Evolutionary conservation across 2,888 invertebrate genomes (phyloP), one percentile per base, ranked within the genome.

Genomic region (Chesias legatella): DNA sequence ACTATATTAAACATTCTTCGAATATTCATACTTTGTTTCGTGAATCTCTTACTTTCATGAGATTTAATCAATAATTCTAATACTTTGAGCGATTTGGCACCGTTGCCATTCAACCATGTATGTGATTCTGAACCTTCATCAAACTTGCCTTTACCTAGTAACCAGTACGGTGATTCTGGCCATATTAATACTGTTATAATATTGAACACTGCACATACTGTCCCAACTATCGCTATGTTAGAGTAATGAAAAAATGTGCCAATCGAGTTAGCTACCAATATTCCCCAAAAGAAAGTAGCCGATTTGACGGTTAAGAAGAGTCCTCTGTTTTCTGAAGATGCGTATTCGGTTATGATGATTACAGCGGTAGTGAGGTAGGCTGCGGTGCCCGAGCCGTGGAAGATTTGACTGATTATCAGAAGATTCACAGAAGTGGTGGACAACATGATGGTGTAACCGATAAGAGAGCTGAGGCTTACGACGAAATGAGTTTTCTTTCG

Each of bases 231-330:
- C 1, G 63, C 50, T 8, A 68, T 64, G 27, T 51, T 51, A 8
- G 50, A 67, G 66, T 67, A 67, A 44, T 60, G 23, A 1, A 51
- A 54, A 34, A 59, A 63, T 0, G 64, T 60, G 1, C 69, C 71
- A 9, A 68, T 56, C 0, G 61, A 56, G 22, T 71, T 70, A 1
- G 70, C 49, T 3, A 57, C 52, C 63, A 66, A 67, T 1, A 65
- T 34, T 1, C 67, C 67, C 63, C 66, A 65, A 3, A 56, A 57
- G 0, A 60, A 33, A 1, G 58, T 57, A 0, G 68, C 63, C 0
- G 63, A 57, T 44, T 67, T 68, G 0, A 68, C 40, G 1, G 63
- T 56, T 5, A 68, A 42, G 29, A 66, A 63, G 10, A 60, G 29
- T 0, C 62, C 66, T 22, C 67, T 44, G 11, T 60, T 60, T 30